These are phyloP conservation scores for Neoarius graeffei DNA, from an alignment of 2,113 vertebrate genomes.

Conservation along the genomic window DNA sequence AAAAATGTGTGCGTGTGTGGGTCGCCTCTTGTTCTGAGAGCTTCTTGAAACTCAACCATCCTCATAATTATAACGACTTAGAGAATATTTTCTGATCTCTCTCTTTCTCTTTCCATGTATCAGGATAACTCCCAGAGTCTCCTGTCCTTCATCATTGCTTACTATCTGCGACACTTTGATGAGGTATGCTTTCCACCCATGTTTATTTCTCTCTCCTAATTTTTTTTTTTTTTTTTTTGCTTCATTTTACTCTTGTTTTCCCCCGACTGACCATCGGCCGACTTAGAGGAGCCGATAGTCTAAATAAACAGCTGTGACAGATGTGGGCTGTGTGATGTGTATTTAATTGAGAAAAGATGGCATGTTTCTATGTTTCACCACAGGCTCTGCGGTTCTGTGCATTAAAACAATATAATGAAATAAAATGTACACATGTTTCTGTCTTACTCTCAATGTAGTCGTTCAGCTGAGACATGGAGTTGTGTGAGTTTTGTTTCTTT, in stretches of 20 bases:
- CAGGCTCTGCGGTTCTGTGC: background rate
- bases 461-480: background rate
- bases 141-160: slow-evolving; percentile 92
- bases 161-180: slow-evolving; percentile 96
- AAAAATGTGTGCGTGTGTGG: background rate
- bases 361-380: background rate
- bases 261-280: slow-evolving; percentile 2
- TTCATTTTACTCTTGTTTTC: slow-evolving; percentile 42
- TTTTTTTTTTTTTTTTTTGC: slow-evolving; percentile 31
- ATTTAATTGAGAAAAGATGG: slow-evolving; percentile 33
- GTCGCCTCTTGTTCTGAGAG: no score
- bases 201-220: slow-evolving; percentile 66
- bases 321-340: slow-evolving; percentile 15
- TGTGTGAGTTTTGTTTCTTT: background rate
- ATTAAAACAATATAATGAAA: background rate
- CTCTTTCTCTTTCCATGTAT: slow-evolving; percentile 58
- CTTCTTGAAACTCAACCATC: no score
- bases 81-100: background rate
- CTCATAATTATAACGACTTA: background rate
- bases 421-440: background rate
- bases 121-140: slow-evolving; percentile 96
- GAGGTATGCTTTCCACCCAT: slow-evolving; percentile 82
- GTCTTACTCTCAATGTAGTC: background rate
- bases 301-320: slow-evolving; percentile 19
- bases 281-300: slow-evolving; percentile 21